phyloP scores from a whole-genome alignment of 2,113 vertebrate species.

The Glaucidium brasilianum region DNA sequence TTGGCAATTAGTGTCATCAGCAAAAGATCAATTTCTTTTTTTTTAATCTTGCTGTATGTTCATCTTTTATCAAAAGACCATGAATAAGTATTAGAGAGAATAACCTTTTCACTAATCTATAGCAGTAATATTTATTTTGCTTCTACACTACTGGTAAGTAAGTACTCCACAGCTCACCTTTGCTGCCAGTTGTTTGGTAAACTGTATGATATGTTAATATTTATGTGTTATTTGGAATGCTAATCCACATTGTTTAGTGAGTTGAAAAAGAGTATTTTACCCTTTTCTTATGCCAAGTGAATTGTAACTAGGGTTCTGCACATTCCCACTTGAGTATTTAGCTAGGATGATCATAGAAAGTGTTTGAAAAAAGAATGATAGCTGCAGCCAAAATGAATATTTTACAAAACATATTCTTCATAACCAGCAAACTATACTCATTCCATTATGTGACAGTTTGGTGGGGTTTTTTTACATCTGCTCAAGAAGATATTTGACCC shows the following conservation, averaged over 20 bases:
- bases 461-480: neutral
- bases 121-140: neutral
- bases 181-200: neutral
- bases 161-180: neutral
- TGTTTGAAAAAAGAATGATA: neutral
- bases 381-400: neutral
- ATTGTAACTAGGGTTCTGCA: neutral
- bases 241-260: neutral
- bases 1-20: neutral
- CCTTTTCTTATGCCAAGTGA: neutral
- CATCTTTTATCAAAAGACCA: neutral
- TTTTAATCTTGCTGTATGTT: neutral
- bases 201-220: neutral
- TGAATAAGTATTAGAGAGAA: neutral
- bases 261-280: neutral
- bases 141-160: neutral
- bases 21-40: neutral
- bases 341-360: neutral
- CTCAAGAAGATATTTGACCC: neutral
- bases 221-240: neutral
- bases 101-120: neutral
- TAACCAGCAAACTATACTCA: neutral
- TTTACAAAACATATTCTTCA: neutral
- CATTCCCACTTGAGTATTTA: neutral
- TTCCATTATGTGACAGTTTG: neutral